Percentiles rank a stretch among this genome's conserved stretches.
These are phyloP conservation scores for Daphoenositta chrysoptera DNA, from an alignment of 2,113 vertebrate species.

Conservation along the genomic window DNA sequence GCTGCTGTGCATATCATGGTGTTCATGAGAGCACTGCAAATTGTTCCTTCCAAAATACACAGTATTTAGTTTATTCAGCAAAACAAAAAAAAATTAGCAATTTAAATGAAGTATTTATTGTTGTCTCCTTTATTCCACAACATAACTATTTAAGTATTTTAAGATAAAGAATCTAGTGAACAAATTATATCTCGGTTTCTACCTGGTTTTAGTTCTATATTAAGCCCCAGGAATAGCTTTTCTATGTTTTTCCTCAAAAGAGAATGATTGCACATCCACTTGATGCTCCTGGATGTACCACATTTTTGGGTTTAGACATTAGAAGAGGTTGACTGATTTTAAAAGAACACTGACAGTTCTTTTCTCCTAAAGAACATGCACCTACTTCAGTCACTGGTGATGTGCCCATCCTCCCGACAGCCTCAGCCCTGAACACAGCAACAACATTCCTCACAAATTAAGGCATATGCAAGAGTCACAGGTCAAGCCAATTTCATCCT, in stretches of 20 bases:
- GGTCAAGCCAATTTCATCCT: background rate
- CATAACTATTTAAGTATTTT: background rate
- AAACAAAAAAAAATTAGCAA: background rate
- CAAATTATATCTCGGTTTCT: background rate
- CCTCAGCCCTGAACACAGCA: background rate
- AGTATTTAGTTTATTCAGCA: background rate
- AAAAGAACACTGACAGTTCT: background rate
- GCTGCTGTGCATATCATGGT: fast-evolving
- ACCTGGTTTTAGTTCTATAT: background rate
- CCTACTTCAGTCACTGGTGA: background rate
- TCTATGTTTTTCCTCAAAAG: background rate
- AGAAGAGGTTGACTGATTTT: background rate
- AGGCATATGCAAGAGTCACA: background rate
- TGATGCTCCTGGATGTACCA: background rate
- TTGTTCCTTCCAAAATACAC: background rate
- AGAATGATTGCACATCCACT: background rate
- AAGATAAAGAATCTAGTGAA: background rate
- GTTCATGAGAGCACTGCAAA: background rate
- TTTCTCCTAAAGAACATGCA: background rate
- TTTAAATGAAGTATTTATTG: background rate
- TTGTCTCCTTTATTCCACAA: background rate
- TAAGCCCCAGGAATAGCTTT: background rate
- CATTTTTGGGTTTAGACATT: background rate
- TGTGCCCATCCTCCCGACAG: fast-evolving
- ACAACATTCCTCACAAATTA: background rate